Conservation (phyloP, 2,113 vertebrate genomes). For the Mirza zaza region DNA sequence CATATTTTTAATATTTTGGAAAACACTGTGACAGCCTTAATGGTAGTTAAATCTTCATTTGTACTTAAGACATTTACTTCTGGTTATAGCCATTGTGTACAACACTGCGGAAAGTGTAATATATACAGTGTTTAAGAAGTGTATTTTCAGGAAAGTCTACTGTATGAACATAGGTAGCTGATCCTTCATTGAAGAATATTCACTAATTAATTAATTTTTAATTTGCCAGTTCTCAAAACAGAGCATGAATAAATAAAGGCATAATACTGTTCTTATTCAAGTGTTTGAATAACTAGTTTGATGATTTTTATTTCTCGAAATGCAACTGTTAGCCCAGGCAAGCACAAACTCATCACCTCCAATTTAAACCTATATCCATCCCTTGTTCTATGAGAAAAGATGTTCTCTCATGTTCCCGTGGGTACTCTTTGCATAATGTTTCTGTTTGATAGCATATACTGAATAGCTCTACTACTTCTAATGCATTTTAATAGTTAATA, state of each 20-base stretch:
- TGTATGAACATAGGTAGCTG: not conserved
- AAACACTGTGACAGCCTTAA: not conserved
- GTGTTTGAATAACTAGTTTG: not conserved
- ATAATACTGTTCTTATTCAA: not conserved
- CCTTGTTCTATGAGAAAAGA: not conserved
- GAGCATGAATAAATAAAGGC: not conserved
- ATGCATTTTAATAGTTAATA: not conserved
- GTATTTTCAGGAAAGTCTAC: not conserved
- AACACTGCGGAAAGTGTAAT: not conserved
- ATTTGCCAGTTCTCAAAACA: not conserved
- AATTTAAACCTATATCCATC: not conserved
- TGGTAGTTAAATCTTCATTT: not conserved
- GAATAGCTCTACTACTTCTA: not conserved
- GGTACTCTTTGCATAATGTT: not conserved
- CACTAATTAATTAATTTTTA: not conserved
- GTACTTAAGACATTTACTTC: not conserved
- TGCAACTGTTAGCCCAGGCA: not conserved
- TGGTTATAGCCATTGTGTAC: not conserved
- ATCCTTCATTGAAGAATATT: not conserved
- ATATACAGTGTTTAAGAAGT: not conserved
- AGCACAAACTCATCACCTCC: not conserved
- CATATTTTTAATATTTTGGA: not conserved
- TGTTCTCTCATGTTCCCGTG: not conserved
- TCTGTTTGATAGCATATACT: not conserved
- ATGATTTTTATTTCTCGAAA: conserved; percentile 1